A percentile compares a stretch with the other conserved stretches of the same genome.
These are phyloP conservation scores for Standfussiana lucernea DNA, from an alignment of 2,888 invertebrate species.

Conservation along the genomic window DNA sequence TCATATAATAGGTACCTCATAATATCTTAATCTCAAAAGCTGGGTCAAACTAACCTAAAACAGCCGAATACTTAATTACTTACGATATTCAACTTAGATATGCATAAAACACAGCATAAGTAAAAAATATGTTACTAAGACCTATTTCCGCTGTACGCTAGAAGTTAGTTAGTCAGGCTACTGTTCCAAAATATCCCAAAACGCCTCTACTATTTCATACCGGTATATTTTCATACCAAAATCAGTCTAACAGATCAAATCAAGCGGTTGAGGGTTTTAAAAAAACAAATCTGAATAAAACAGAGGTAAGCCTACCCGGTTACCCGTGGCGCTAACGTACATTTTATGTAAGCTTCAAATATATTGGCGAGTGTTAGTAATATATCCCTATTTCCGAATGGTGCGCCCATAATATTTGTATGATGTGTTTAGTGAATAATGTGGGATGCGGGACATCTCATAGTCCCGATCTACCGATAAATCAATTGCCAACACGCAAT, in stretches of 20 bases:
- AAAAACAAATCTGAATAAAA: slow-evolving; percentile 44
- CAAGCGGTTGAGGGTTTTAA: slow-evolving; percentile 39
- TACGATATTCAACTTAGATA: not conserved
- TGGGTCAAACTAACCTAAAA: not conserved
- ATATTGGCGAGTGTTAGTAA: slow-evolving; percentile 66
- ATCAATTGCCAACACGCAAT: slow-evolving; percentile 82
- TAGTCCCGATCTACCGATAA: slow-evolving; percentile 84
- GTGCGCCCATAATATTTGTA: slow-evolving; percentile 77
- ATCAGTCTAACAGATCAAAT: slow-evolving; percentile 26
- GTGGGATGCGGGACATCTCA: slow-evolving; percentile 80
- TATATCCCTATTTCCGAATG: slow-evolving; percentile 78
- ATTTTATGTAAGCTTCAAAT: slow-evolving; percentile 65
- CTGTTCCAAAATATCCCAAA: not conserved
- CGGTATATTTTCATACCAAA: slow-evolving; percentile 36
- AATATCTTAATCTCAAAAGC: not conserved
- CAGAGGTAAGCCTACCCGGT: slow-evolving; percentile 29
- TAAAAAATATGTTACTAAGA: not conserved
- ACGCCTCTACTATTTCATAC: slow-evolving; percentile 1
- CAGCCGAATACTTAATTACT: not conserved
- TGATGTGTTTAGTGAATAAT: slow-evolving; percentile 85
- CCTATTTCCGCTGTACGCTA: not conserved
- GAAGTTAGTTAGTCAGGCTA: not conserved
- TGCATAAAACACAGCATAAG: not conserved
- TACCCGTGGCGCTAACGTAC: slow-evolving; percentile 38
- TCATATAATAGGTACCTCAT: not conserved